Evolutionary conservation across 2,797 vertebrate genomes (phyloP), one percentile per base, ranked within the genome.

Genomic region (Sebastes trivittatus): DNA sequence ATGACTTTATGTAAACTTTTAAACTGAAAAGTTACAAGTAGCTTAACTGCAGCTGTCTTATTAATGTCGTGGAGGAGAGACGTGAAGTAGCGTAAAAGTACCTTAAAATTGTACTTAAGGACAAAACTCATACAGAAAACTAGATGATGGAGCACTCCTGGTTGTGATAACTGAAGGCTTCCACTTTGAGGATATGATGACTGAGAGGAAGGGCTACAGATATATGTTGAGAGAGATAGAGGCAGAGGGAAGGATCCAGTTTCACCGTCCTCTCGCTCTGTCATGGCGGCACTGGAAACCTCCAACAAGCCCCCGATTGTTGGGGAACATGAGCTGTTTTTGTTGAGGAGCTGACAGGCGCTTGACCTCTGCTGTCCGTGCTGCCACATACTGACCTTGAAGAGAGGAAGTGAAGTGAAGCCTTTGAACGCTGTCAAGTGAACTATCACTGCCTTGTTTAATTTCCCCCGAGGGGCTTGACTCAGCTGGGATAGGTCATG

Each of bases 241-340:
- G 64, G 29, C 49, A 52, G 32, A 56, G 20, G 11, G 65, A n/a
- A 52, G 82, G 88, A 82, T 93, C 74, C 29, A 61, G 87, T 94
- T 93, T 90, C 90, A 67, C 68, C 23, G 13, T 56, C 56, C 42
- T 66, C 73, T 77, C 66, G 2, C 67, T 88, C 74, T 61, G 70
- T 80, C 79, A 72, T 69, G 60, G 71, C 66, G 9, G 75, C 7
- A 16, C 69, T 82, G 74, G 70, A 73, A 88, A 55, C 80, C 56
- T 84, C 85, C 82, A 90, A 96, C 95, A 94, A 92, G 83, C 81
- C 83, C 52, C 86, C 56, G 88, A 94, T 94, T 95, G 94, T 95
- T 90, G 87, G 59, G 75, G 88, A 91, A 94, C 85, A 87, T 80
- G 92, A 93, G 86, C 87, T 91, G 87, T 93, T 92, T 92, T 93